Base-by-base conservation (phyloP, 2,113 vertebrate species). In the Lichenostomus cassidix region DNA sequence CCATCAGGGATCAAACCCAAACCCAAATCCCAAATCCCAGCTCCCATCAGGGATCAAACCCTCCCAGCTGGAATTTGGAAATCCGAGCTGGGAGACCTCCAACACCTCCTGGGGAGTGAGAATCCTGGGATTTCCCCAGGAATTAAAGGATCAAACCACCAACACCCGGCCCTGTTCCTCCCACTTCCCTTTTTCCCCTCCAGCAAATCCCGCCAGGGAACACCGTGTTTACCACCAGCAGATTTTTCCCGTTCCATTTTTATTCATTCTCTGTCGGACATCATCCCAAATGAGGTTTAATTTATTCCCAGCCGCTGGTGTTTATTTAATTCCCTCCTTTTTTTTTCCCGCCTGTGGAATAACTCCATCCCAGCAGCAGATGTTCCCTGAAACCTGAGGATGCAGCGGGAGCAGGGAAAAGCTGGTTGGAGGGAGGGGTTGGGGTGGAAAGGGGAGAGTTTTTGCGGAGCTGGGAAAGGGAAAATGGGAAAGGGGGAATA, bases 41-140 rank as follows among this genome's bases (percentile, higher is more conserved):
- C 62, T 69, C 60, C 39, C 55, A 27, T 29, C 59, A 87, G 49
- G 39, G 64, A 67, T 29, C 27, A 81, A 53, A 44, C 42, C 27
- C 25, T 37, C 37, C 11, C 25, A 35, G n/a, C 44, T 47, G 58
- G 33, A 70, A 29, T 23, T 31, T 5, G 29, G 15, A 85, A 84
- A 91, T 64, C 60, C 0, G 1, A 64, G 69, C 59, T 46, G 41
- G 33, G 64, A 0, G 7, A 53, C 53, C 24, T 5, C 16, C 46
- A 50, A 35, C 42, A 41, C 59, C 60, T 74, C 83, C 20, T 44
- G 74, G 22, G 20, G 42, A 1, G 79, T 46, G 35, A 23, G 65
- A 88, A 49, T 82, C 65, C 87, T 73, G 71, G 84, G 94, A 96
- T 95, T 96, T 91, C 84, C 90, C 70, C 63, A 21, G 81, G 95